Conservation (phyloP, 35 echinoderm and acorn worm species). For the Holothuria glaberrima region DNA sequence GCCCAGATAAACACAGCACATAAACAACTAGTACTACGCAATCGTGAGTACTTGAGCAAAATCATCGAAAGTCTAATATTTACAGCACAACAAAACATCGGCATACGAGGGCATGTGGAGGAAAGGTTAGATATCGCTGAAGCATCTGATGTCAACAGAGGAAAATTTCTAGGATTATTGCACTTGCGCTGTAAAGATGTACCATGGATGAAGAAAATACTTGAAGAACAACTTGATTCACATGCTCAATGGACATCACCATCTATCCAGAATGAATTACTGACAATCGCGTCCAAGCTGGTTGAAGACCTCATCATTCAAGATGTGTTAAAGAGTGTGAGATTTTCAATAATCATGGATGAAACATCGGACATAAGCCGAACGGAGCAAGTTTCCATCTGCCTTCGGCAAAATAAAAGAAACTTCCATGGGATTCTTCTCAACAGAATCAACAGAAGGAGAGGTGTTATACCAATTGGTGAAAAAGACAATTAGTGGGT, state of each 20-base stretch:
- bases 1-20: background rate
- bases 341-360: constrained; percentile 2
- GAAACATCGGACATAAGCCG: background rate
- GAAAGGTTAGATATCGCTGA: background rate
- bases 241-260: constrained; percentile 23
- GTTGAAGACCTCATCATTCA: background rate
- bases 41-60: background rate
- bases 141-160: constrained; percentile 13
- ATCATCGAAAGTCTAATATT: background rate
- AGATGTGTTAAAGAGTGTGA: background rate
- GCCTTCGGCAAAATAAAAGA: constrained; percentile 1
- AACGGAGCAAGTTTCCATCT: constrained; percentile 8
- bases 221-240: background rate
- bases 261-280: constrained; percentile 30
- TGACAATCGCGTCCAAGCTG: background rate
- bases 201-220: constrained; percentile 12
- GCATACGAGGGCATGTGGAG: background rate
- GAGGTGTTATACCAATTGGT: background rate
- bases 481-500: background rate
- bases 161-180: background rate
- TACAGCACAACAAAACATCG: constrained; percentile 16
- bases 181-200: background rate
- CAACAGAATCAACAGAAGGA: constrained; percentile 5
- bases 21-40: background rate
- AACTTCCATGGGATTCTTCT: constrained; percentile 6